phyloP scores from a whole-genome alignment of 2,888 invertebrate species.

The Pterobdella sp. region DNA sequence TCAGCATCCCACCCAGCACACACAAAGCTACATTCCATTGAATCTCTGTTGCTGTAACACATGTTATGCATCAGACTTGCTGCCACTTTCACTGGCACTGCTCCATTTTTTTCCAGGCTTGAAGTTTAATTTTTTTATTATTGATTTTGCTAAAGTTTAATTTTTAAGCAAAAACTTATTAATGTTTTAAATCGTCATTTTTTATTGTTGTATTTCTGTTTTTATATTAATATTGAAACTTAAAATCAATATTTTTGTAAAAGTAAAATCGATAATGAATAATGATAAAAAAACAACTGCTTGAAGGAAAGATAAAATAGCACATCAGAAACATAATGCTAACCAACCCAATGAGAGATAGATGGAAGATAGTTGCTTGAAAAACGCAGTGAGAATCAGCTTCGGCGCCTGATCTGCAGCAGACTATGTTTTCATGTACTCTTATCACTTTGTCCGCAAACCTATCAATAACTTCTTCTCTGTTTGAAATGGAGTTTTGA shows the following conservation, averaged over 20 bases:
- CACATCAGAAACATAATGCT: not conserved
- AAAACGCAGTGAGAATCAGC: conserved; percentile 15
- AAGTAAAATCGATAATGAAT: not conserved
- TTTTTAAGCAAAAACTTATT: not conserved
- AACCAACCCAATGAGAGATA: conserved; percentile 23
- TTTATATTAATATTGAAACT: not conserved
- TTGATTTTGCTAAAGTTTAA: not conserved
- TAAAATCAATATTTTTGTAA: not conserved
- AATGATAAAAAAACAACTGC: not conserved
- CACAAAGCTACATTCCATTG: conserved; percentile 24
- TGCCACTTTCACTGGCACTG: conserved; percentile 13
- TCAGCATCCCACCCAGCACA: conserved; percentile 23
- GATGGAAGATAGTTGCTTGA: conserved; percentile 5
- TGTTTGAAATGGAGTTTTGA: not conserved
- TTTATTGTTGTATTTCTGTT: not conserved
- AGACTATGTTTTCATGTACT: conserved; percentile 12
- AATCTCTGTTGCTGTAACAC: conserved; percentile 22
- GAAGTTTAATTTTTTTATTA: not conserved
- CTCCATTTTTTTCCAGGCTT: conserved; percentile 19
- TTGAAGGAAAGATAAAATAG: not conserved
- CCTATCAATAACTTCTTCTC: conserved; percentile 27
- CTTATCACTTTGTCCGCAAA: conserved; percentile 25
- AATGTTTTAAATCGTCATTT: not conserved
- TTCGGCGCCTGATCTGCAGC: conserved; percentile 28
- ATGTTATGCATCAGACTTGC: conserved; percentile 18